These are phyloP conservation scores for Medauroidea extradentata DNA, from an alignment of 1,140 invertebrate genomes.

Conservation along the genomic window DNA sequence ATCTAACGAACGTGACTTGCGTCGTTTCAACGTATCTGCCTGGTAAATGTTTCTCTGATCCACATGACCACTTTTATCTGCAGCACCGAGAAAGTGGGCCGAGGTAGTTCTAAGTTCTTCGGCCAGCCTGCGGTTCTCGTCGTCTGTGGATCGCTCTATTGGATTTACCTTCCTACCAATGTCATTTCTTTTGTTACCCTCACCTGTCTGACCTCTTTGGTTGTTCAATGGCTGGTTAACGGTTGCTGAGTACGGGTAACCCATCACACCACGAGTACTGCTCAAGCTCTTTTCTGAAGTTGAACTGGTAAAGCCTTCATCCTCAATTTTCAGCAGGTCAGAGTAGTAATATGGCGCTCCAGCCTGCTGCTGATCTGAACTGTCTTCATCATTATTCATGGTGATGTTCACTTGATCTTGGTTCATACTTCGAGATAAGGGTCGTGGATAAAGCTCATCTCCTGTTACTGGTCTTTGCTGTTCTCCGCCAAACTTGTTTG, in stretches of 20 bases:
- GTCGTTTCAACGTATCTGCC: constrained; percentile 56
- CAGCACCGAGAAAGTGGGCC: constrained; percentile 59
- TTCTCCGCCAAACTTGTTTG: neutral
- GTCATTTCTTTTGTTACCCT: constrained; percentile 38
- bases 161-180: constrained; percentile 76
- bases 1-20: constrained; percentile 48
- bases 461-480: no score
- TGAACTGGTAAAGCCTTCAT: constrained; percentile 10
- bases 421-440: constrained; percentile 17
- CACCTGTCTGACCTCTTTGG: constrained; percentile 21
- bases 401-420: constrained; percentile 31
- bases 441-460: no score
- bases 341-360: constrained; percentile 82
- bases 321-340: constrained; percentile 52
- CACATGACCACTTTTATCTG: constrained; percentile 43
- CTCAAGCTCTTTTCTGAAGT: constrained; percentile 20
- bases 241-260: constrained; percentile 13
- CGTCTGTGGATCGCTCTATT: constrained; percentile 44
- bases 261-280: neutral
- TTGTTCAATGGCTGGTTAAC: constrained; percentile 23
- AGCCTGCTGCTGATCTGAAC: constrained; percentile 27
- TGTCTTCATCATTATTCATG: neutral
- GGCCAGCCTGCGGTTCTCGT: constrained; percentile 49
- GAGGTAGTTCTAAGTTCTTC: constrained; percentile 60
- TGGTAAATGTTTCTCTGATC: constrained; percentile 74